phyloP scores from a whole-genome alignment of 2,797 vertebrate species.

The Diplodus puntazzo region DNA sequence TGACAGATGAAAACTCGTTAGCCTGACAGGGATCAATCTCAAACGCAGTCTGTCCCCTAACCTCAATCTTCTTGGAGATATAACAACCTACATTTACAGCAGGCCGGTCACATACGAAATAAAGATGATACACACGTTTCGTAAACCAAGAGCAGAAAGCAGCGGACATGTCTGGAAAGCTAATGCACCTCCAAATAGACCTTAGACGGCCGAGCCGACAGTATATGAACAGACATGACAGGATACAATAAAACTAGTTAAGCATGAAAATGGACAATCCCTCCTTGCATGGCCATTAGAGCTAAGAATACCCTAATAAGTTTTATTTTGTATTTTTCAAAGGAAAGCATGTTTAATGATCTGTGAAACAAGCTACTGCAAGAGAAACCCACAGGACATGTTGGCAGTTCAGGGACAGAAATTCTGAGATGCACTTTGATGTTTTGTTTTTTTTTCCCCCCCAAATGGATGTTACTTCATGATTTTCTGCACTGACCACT shows the following conservation, averaged over 20 bases:
- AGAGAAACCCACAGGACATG: conserved; percentile 64
- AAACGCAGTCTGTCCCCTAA: conserved; percentile 46
- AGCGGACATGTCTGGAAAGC: conserved; percentile 66
- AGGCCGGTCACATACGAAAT: conserved; percentile 45
- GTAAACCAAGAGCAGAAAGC: conserved; percentile 48
- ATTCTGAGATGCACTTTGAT: conserved; percentile 61
- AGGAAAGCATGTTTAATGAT: conserved; percentile 72
- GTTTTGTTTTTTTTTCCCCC: conserved; percentile 46
- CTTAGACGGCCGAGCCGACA: conserved; percentile 27
- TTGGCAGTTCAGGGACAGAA: conserved; percentile 46
- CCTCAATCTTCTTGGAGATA: conserved; percentile 48
- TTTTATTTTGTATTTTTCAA: conserved; percentile 68
- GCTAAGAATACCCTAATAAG: conserved; percentile 69
- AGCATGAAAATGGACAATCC: conserved; percentile 63
- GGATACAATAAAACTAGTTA: conserved; percentile 69
- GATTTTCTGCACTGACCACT: conserved; percentile 60
- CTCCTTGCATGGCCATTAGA: conserved; percentile 56
- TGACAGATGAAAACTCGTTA: conserved; percentile 67
- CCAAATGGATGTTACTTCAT: conserved; percentile 54
- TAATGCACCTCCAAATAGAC: conserved; percentile 57
- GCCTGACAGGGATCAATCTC: conserved; percentile 64
- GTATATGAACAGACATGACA: conserved; percentile 67
- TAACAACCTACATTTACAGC: conserved; percentile 63
- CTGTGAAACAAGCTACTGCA: conserved; percentile 67
- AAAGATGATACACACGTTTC: conserved; percentile 61